phyloP scores from a whole-genome alignment of 2,113 vertebrate genomes.

The Microcebus ravelobensis region DNA sequence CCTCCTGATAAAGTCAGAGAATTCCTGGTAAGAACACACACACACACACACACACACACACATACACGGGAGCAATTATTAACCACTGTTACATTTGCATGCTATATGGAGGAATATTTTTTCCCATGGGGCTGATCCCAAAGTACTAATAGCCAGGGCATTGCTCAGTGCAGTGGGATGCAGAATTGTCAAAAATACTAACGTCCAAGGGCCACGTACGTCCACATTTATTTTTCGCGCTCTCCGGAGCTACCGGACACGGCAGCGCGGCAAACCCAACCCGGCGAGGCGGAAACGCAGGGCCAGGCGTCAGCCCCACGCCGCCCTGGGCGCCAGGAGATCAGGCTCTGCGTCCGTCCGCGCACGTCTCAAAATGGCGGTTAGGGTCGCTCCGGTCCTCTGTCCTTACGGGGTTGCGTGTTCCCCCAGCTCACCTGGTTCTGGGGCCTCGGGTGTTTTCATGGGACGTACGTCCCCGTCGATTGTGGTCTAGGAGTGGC shows the following conservation, averaged over 20 bases:
- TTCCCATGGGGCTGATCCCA: not conserved
- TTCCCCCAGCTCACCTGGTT: not conserved
- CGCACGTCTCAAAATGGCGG: not conserved
- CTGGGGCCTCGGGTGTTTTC: not conserved
- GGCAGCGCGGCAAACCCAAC: not conserved
- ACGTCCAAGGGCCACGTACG: no score
- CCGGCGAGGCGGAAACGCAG: accelerated
- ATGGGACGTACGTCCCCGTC: not conserved
- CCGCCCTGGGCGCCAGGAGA: not conserved
- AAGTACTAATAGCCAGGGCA: not conserved
- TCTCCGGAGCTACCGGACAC: not conserved
- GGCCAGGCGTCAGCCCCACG: accelerated
- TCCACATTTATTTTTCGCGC: not conserved
- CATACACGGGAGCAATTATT: not conserved
- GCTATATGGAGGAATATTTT: not conserved
- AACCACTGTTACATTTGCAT: not conserved
- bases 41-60: not conserved
- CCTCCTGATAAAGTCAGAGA: not conserved
- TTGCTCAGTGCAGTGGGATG: no score
- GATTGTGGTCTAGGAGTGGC: not conserved
- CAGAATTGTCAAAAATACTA: not conserved
- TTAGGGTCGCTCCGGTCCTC: not conserved
- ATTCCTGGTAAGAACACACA: not conserved
- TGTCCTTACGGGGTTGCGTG: not conserved
- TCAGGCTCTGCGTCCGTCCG: accelerated